Conservation (phyloP, 2,888 invertebrate species). For the Prosopocoilus inquinatus region DNA sequence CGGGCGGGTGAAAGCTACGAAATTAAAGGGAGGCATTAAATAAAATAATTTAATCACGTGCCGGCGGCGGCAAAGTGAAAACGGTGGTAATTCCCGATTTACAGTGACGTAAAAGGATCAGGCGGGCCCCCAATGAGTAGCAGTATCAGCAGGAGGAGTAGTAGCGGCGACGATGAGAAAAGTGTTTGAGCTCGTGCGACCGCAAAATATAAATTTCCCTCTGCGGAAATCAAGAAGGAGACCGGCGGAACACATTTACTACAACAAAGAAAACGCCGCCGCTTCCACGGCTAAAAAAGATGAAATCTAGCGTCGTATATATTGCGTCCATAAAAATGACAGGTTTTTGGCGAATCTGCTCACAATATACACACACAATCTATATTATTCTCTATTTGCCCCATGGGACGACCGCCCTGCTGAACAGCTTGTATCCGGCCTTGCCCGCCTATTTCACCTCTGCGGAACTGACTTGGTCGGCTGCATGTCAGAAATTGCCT, state of each 20-base stretch:
- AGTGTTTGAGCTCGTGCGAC: conserved; percentile 20
- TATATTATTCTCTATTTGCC: conserved; percentile 40
- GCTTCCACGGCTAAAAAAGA: conserved; percentile 33
- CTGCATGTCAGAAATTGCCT: too few species aligned
- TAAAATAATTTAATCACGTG: conserved; percentile 19
- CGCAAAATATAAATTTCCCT: conserved; percentile 46
- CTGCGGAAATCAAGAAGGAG: conserved; percentile 45
- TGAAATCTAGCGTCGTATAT: conserved; percentile 41
- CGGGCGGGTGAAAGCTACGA: too few species aligned
- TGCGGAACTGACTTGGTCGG: too few species aligned
- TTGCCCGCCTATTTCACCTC: too few species aligned
- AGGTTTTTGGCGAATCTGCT: conserved; percentile 36
- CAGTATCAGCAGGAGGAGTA: too few species aligned
- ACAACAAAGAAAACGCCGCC: conserved; percentile 37
- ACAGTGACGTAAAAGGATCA: conserved; percentile 22
- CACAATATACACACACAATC: conserved; percentile 36
- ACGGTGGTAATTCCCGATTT: conserved; percentile 22
- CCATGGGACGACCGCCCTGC: conserved; percentile 33
- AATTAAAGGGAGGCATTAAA: conserved; percentile 13
- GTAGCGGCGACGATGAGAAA: too few species aligned
- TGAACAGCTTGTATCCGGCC: conserved; percentile 9
- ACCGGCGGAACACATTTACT: conserved; percentile 39
- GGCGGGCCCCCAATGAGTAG: conserved; percentile 13
- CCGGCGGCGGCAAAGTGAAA: conserved; percentile 12
- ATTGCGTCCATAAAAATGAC: conserved; percentile 42